A percentile compares a stretch with the other conserved stretches of the same genome.
Conservation (phyloP, 2,797 vertebrate species). For the Anas acuta region DNA sequence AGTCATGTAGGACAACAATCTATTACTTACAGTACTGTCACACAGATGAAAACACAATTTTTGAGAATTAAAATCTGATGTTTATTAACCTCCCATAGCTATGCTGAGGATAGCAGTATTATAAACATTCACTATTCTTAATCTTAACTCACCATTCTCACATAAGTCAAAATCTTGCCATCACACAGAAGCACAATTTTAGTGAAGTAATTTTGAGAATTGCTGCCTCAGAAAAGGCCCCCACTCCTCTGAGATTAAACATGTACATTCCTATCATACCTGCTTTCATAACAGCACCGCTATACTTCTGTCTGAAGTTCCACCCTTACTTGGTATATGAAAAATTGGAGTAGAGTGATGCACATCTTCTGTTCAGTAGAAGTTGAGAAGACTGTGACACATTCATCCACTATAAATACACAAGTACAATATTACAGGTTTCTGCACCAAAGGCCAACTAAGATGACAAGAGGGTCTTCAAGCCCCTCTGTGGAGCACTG, state of each 20-base stretch:
- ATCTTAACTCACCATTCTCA: not conserved
- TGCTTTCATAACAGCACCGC: accelerated
- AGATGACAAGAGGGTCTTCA: not conserved
- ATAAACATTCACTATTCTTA: not conserved
- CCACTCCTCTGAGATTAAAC: not conserved
- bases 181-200: not conserved
- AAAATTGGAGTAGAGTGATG: not conserved
- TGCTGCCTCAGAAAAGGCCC: not conserved
- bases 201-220: not conserved
- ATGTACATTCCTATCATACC: accelerated
- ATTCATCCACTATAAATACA: not conserved
- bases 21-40: not conserved
- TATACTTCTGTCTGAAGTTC: not conserved
- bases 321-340: accelerated
- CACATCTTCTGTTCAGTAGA: not conserved
- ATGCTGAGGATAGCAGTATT: not conserved
- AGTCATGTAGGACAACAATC: not conserved
- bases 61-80: not conserved
- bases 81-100: not conserved
- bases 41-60: accelerated
- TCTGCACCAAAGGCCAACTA: not conserved
- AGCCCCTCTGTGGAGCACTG: not conserved
- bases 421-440: not conserved
- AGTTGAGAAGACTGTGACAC: not conserved
- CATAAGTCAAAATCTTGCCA: not conserved